Evolutionary conservation across 2,888 invertebrate genomes (phyloP), one percentile per base, ranked within the genome.

Genomic region (Heliconius ethilla): DNA sequence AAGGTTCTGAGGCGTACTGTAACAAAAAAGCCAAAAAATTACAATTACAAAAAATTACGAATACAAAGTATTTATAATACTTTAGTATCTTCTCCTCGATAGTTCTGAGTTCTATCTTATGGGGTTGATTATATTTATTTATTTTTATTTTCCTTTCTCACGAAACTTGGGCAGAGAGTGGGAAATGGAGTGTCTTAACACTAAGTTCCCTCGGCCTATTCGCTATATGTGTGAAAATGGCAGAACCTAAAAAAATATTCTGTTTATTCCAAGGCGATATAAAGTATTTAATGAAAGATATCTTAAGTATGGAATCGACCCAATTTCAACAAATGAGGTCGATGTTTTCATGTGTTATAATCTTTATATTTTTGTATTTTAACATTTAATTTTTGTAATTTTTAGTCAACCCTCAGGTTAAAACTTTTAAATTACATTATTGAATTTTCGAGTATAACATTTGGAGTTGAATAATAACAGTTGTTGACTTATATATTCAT

Each of bases 321-420:
- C 40, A 45, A 69, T 69, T 69, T 69, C 15, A 69, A 69, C 15
- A 45, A 69, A 40, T 40, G 67, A 40, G 40, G 67, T 40, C 67
- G 67, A 69, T 69, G 40, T 25, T 40, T 40, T 69, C 69, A 3
- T 40, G 25, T 40, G 13, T 45, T 27, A 40, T 45, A 15, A 69
- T 45, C 18, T 10, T 40, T 69, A 25, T 63, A 27, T 62, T 25
- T 63, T 40, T 40, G 15, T 69, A 25, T 15, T 69, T 15, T 25
- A n/a, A 69, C 3, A 40, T 25, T 69, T 69, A 7, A 7, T 40
- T 69, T 40, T 18, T 69, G 15, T 40, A 25, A 69, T 40, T 45
- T 40, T 15, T 11, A 40, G 15, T 40, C 9, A 59, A 59, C n/a
- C n/a, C 18, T 1, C 25, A 45, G 9, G 25, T 69, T 25, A 25